These are phyloP conservation scores for Cryptocephalus primarius DNA, from an alignment of 2,888 invertebrate genomes.

Conservation along the genomic window DNA sequence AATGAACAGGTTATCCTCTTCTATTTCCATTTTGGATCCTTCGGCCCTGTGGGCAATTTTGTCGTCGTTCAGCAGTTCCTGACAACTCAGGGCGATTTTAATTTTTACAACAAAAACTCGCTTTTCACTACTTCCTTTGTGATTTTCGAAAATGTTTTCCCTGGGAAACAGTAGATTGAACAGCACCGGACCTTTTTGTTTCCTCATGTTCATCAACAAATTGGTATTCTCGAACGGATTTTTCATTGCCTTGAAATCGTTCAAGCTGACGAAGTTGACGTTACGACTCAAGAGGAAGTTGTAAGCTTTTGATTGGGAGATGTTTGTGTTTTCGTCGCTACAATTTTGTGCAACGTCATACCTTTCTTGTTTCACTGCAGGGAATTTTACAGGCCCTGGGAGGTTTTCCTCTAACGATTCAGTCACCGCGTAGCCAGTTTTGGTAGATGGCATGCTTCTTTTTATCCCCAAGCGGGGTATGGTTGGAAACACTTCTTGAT, in stretches of 20 bases:
- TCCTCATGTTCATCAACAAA: not conserved
- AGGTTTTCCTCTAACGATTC: too few relatives aligned
- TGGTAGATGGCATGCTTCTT: too few relatives aligned
- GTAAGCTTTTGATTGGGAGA: not conserved
- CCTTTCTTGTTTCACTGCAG: too few relatives aligned
- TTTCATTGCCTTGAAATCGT: not conserved
- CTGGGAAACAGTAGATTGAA: not conserved
- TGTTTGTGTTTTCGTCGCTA: not conserved
- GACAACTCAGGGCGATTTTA: too few relatives aligned
- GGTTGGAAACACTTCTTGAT: too few relatives aligned
- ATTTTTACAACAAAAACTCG: not conserved
- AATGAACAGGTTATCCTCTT: too few relatives aligned
- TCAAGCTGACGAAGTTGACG: not conserved
- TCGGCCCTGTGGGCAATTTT: constrained; percentile 36
- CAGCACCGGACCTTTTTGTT: not conserved
- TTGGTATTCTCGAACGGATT: not conserved
- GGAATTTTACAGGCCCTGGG: too few relatives aligned
- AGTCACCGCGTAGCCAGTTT: too few relatives aligned
- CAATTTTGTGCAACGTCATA: too few relatives aligned
- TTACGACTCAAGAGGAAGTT: not conserved
- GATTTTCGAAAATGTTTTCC: constrained; percentile 20
- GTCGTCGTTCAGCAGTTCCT: too few relatives aligned
- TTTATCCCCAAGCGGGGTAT: too few relatives aligned
- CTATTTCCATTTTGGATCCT: constrained; percentile 15
- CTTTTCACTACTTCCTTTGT: not conserved